Percentiles rank a stretch among this genome's conserved stretches.
Conservation (phyloP, 2,113 vertebrate genomes). For the Actenoides lindsayi region DNA sequence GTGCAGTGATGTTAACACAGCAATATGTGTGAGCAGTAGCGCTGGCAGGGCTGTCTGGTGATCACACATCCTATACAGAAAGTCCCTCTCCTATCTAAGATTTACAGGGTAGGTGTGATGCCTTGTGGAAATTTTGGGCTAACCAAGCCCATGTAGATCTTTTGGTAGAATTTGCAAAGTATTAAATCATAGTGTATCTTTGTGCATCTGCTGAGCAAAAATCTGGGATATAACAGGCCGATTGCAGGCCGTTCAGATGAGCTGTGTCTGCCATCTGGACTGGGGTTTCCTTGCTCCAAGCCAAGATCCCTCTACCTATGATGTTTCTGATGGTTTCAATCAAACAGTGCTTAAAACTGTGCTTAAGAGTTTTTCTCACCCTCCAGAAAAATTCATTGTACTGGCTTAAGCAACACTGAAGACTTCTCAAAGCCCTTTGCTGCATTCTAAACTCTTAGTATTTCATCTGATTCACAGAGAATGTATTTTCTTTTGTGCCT, state of each 20-base stretch:
- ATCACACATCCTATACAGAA: accelerated
- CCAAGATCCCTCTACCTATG: not conserved
- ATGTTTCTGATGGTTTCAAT: not conserved
- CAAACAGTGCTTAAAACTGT: not conserved
- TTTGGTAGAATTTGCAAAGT: not conserved
- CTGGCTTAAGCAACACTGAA: not conserved
- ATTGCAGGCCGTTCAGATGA: not conserved
- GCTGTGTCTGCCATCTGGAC: not conserved
- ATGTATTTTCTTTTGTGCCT: not conserved
- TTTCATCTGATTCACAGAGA: not conserved
- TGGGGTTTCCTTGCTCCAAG: not conserved
- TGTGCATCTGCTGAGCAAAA: not conserved
- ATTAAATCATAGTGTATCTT: not conserved
- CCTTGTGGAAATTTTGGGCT: not conserved
- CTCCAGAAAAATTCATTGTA: not conserved
- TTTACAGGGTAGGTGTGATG: not conserved
- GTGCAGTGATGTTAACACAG: not conserved
- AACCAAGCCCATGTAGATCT: not conserved
- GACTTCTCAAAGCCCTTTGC: not conserved
- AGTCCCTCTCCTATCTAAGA: not conserved
- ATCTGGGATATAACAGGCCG: not conserved
- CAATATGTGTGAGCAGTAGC: not conserved
- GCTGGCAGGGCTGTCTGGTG: not conserved
- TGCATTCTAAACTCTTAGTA: not conserved
- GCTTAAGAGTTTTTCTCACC: not conserved